These are phyloP conservation scores for Babyrousa celebensis DNA, from an alignment of 2,797 vertebrate genomes.

Conservation along the genomic window DNA sequence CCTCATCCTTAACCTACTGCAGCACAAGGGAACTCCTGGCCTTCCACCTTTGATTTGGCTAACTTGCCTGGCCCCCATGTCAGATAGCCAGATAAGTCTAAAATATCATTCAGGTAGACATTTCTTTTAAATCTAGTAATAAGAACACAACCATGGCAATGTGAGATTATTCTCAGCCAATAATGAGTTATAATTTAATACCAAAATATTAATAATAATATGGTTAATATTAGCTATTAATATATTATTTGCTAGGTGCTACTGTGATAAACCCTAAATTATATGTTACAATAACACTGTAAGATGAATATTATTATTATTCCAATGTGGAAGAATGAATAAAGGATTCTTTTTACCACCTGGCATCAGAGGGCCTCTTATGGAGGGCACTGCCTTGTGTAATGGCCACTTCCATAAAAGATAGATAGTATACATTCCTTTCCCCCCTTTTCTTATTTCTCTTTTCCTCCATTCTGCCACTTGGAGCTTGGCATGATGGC, in stretches of 20 bases:
- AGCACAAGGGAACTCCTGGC: not conserved
- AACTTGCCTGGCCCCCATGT: not conserved
- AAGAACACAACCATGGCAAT: not conserved
- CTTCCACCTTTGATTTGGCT: not conserved
- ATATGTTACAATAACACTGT: not conserved
- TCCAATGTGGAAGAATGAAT: not conserved
- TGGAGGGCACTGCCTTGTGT: not conserved
- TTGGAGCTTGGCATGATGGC: not conserved
- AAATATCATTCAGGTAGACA: too few species aligned
- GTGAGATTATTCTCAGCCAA: not conserved
- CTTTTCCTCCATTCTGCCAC: not conserved
- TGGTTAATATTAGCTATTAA: conserved; percentile 44
- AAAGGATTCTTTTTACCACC: conserved; percentile 18
- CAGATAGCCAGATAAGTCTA: not conserved
- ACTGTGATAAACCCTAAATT: not conserved
- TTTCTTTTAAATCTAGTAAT: not conserved
- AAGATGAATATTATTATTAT: not conserved
- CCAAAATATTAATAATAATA: conserved; percentile 38
- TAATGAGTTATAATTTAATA: not conserved
- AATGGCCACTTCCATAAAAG: conserved; percentile 45
- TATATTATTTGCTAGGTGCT: conserved; percentile 24
- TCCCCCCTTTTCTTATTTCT: not conserved
- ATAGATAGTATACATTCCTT: not conserved
- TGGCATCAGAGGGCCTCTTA: not conserved
- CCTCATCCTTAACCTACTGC: too few species aligned